These are phyloP conservation scores for Ondatra zibethicus DNA, from an alignment of 2,113 vertebrate species.

Conservation along the genomic window DNA sequence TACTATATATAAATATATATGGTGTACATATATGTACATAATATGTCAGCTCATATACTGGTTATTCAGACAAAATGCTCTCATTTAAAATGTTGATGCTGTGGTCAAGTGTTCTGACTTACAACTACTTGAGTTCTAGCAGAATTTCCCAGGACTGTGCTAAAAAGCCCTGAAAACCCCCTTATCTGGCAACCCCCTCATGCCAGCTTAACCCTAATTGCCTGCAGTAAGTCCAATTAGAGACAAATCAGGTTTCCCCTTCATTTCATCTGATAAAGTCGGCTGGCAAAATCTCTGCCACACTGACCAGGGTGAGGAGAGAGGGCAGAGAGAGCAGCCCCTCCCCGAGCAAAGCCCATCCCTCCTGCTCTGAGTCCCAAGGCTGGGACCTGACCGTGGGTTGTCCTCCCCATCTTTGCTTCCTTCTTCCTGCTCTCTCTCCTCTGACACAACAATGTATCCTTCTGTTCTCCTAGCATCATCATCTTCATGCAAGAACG, in stretches of 20 bases:
- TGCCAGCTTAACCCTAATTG: slow-evolving; percentile 65
- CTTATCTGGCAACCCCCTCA: slow-evolving; percentile 27
- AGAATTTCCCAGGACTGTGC: slow-evolving; percentile 19
- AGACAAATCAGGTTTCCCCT: slow-evolving; percentile 69
- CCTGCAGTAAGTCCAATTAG: slow-evolving; percentile 70
- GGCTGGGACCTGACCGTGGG: fast-evolving
- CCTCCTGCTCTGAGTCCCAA: background rate
- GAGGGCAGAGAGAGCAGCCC: background rate
- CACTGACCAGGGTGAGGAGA: background rate
- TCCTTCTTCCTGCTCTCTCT: background rate
- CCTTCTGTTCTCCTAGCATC: background rate
- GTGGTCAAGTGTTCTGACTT: background rate
- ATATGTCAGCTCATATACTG: too few relatives aligned
- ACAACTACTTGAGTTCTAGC: background rate
- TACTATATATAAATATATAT: background rate
- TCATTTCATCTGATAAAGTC: slow-evolving; percentile 58
- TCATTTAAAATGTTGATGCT: background rate
- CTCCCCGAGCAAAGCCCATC: fast-evolving
- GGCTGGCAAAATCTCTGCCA: slow-evolving; percentile 47
- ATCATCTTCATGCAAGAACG: background rate
- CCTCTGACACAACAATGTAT: background rate
- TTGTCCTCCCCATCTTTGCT: background rate
- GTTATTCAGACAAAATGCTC: background rate
- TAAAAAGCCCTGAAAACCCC: slow-evolving; percentile 46
- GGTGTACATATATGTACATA: background rate